These are phyloP conservation scores for Drosophila triauraria DNA, from an alignment of 1,140 invertebrate genomes.

Conservation along the genomic window DNA sequence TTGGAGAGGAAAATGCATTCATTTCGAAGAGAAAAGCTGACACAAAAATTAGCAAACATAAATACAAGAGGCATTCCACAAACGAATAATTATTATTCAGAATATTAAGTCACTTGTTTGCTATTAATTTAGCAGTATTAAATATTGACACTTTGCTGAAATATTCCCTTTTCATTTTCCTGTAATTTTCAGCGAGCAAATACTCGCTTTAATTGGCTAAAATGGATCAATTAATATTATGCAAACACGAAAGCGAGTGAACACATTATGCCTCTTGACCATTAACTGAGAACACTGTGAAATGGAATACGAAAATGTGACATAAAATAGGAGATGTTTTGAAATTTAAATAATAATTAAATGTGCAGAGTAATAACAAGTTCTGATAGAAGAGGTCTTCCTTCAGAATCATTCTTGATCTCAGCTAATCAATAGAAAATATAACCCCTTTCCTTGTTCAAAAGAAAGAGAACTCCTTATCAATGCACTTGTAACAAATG, in stretches of 20 bases:
- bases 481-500: constrained; percentile 1
- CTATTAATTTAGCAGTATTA: constrained; percentile 6
- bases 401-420: background rate
- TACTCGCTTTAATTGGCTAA: background rate
- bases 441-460: too few relatives aligned
- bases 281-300: too few relatives aligned
- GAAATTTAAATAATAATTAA: too few relatives aligned
- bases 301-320: too few relatives aligned
- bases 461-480: background rate
- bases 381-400: background rate
- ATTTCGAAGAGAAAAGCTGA: background rate
- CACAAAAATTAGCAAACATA: background rate
- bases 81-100: background rate
- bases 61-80: background rate
- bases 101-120: background rate
- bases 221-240: background rate
- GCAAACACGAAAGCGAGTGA: constrained; percentile 1
- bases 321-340: too few relatives aligned
- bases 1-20: background rate
- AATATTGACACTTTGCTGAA: background rate
- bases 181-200: background rate
- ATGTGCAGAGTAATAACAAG: background rate
- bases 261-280: background rate
- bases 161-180: background rate
- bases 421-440: background rate